Conservation (phyloP, 2,888 invertebrate genomes). For the Cantharis rufa region DNA sequence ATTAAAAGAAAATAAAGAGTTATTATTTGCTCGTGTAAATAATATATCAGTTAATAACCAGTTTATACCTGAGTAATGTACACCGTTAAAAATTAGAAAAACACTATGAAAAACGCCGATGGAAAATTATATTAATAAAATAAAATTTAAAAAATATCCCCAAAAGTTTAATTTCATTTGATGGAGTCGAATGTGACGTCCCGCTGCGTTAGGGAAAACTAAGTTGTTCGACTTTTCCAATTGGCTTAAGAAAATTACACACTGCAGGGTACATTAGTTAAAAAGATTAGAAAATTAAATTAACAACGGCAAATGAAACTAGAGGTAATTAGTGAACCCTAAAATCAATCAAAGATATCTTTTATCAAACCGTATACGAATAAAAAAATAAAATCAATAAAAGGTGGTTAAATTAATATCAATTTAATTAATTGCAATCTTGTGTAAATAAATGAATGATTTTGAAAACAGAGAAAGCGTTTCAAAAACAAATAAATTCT, state of each 20-base stretch:
- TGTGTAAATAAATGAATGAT: background rate
- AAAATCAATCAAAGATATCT: background rate
- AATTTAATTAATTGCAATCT: slow-evolving; percentile 5
- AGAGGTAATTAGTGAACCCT: background rate
- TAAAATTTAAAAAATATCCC: no score
- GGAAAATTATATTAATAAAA: no score
- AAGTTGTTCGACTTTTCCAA: background rate
- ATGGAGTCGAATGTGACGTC: no score
- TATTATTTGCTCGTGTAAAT: no score
- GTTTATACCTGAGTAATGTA: no score
- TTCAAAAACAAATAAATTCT: slow-evolving; percentile 24
- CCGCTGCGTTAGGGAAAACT: background rate
- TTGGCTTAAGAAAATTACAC: background rate
- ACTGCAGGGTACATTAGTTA: background rate
- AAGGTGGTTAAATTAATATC: background rate
- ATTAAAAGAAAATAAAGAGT: no score
- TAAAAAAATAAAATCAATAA: background rate
- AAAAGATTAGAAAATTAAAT: background rate
- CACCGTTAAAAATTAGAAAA: no score
- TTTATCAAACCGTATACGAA: background rate
- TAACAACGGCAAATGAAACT: background rate
- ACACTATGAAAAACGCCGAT: no score
- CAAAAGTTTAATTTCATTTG: no score
- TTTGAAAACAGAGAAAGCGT: slow-evolving; percentile 17
- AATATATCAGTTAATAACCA: no score